These are phyloP conservation scores for Eidolon dupreanum DNA, from an alignment of 2,797 vertebrate genomes.

Conservation along the genomic window DNA sequence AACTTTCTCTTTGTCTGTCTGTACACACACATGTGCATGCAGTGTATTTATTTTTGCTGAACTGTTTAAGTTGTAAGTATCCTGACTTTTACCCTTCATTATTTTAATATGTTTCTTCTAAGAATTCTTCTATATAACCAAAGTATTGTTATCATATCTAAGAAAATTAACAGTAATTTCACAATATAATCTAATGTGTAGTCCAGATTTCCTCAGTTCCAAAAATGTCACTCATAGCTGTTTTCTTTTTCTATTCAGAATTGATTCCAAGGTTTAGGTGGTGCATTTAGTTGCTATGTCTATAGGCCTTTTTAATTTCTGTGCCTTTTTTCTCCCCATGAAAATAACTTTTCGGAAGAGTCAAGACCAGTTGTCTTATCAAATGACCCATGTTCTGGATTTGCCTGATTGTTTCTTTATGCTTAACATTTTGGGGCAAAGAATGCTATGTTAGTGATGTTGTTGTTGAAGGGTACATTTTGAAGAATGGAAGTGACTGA, in stretches of 20 bases:
- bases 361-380: background rate
- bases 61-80: background rate
- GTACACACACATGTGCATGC: background rate
- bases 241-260: background rate
- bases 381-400: background rate
- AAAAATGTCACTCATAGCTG: background rate
- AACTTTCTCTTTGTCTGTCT: background rate
- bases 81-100: background rate
- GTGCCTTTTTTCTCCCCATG: background rate
- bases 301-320: background rate
- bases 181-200: background rate
- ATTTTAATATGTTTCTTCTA: background rate
- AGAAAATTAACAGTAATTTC: conserved; percentile 46
- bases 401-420: conserved; percentile 2
- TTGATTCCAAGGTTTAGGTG: background rate
- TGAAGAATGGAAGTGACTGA: background rate
- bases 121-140: background rate
- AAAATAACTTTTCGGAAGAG: conserved; percentile 15
- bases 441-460: background rate
- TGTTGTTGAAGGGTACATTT: background rate
- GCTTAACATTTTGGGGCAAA: background rate
- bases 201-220: background rate
- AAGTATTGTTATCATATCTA: background rate
- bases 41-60: background rate
- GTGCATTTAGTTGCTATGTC: background rate